These are phyloP conservation scores for Edolisoma coerulescens DNA, from an alignment of 2,113 vertebrate species.

Conservation along the genomic window DNA sequence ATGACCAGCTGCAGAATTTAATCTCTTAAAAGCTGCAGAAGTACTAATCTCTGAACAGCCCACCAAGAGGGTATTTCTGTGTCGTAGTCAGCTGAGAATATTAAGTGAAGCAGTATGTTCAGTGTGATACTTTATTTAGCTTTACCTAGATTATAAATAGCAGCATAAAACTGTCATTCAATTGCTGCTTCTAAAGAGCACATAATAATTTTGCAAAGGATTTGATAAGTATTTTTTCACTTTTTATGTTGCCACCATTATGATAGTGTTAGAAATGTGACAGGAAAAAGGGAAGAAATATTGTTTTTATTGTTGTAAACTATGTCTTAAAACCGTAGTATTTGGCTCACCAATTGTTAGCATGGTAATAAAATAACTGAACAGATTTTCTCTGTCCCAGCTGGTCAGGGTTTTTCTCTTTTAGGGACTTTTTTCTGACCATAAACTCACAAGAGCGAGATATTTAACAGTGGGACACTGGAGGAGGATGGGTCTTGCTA, in stretches of 20 bases:
- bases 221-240: not conserved
- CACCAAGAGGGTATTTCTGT: not conserved
- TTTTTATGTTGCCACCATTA: not conserved
- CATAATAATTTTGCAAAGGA: not conserved
- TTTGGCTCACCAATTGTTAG: not conserved
- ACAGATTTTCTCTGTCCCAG: not conserved
- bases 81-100: not conserved
- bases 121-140: not conserved
- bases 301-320: not conserved
- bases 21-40: not conserved
- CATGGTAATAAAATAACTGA: not conserved
- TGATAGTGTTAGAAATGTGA: not conserved
- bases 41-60: not conserved
- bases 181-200: not conserved
- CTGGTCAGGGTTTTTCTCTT: not conserved
- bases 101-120: not conserved
- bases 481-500: not conserved
- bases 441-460: not conserved
- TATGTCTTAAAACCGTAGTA: fast-evolving
- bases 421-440: not conserved
- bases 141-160: not conserved
- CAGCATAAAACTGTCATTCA: not conserved
- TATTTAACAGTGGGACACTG: not conserved
- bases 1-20: not conserved
- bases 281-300: not conserved